phyloP scores from a whole-genome alignment of 2,888 invertebrate genomes.

The Philereme vetulata region DNA sequence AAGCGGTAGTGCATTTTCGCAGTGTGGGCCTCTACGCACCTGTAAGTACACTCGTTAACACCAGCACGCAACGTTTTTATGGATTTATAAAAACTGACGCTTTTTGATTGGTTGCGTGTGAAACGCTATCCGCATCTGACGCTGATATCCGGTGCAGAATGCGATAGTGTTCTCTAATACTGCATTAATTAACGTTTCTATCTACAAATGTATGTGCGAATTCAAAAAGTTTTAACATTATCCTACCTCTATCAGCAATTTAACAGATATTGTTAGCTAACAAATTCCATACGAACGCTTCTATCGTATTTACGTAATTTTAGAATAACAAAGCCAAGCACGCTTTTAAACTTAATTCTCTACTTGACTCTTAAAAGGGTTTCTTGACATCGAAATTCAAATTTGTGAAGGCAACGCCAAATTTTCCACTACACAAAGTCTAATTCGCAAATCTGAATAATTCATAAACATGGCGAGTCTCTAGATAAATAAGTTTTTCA shows the following conservation, averaged over 20 bases:
- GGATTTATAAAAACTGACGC: conserved; percentile 47
- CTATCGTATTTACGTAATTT: conserved; percentile 12
- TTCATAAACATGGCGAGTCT: conserved; percentile 50
- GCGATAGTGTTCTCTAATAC: conserved; percentile 40
- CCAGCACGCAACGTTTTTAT: conserved; percentile 47
- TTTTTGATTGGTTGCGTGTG: conserved; percentile 50
- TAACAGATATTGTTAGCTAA: neutral
- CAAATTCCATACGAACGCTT: neutral
- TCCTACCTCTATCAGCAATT: neutral
- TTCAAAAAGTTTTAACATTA: neutral
- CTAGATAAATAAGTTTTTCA: conserved; percentile 39
- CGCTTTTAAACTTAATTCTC: conserved; percentile 13
- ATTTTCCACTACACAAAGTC: conserved; percentile 58
- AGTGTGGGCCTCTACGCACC: conserved; percentile 38
- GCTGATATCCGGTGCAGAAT: conserved; percentile 45
- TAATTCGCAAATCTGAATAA: conserved; percentile 61
- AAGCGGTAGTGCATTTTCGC: conserved; percentile 12
- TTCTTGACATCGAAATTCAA: conserved; percentile 48
- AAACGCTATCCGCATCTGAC: conserved; percentile 45
- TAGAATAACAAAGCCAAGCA: conserved; percentile 8
- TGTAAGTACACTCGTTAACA: conserved; percentile 48
- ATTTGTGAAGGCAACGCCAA: conserved; percentile 49
- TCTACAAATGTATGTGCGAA: conserved; percentile 2
- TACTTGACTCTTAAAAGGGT: conserved; percentile 27
- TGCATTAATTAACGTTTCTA: conserved; percentile 26